Evolutionary conservation across 2,797 vertebrate species (phyloP), one percentile per base, ranked within the genome.

Genomic region (Sardinella longiceps): DNA sequence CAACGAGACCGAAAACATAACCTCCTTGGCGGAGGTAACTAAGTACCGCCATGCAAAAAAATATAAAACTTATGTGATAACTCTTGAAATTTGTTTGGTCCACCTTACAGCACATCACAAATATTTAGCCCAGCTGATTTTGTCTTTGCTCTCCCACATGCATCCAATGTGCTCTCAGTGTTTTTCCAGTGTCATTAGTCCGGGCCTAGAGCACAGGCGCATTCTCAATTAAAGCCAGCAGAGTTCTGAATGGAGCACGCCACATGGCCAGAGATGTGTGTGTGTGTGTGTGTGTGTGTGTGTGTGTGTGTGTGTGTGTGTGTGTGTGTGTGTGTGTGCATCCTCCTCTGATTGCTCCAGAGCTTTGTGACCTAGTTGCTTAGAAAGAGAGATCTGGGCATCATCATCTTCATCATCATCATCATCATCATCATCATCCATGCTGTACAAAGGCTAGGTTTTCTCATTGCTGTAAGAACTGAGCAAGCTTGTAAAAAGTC

Each of bases 281-380:
- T n/a, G n/a, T n/a, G n/a, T n/a, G n/a, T n/a, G n/a, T n/a, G n/a
- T n/a, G n/a, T n/a, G n/a, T n/a, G n/a, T n/a, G n/a, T n/a, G n/a
- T n/a, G n/a, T n/a, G n/a, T n/a, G n/a, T n/a, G n/a, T n/a, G n/a
- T n/a, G n/a, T n/a, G n/a, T n/a, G n/a, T n/a, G n/a, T n/a, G n/a
- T n/a, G n/a, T n/a, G n/a, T n/a, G n/a, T n/a, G n/a, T n/a, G n/a
- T n/a, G n/a, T n/a, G n/a, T n/a, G 66, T 74, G 66, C 30, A 74
- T 74, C 66, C 30, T 37, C 11, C 33, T 18, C 30, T 74, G 66
- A 37, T 74, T 74, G 66, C 66, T 74, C 0, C 66, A 39, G 30
- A 37, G 66, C 30, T 74, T 5, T 74, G 66, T 89, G 86, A 89
- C 86, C 82, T 86, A 89, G 84, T 84, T 90, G 85, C 63, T 84